Evolutionary conservation across 2,113 vertebrate species (phyloP), one percentile per base, ranked within the genome.

Genomic region (Nerophis ophidion): DNA sequence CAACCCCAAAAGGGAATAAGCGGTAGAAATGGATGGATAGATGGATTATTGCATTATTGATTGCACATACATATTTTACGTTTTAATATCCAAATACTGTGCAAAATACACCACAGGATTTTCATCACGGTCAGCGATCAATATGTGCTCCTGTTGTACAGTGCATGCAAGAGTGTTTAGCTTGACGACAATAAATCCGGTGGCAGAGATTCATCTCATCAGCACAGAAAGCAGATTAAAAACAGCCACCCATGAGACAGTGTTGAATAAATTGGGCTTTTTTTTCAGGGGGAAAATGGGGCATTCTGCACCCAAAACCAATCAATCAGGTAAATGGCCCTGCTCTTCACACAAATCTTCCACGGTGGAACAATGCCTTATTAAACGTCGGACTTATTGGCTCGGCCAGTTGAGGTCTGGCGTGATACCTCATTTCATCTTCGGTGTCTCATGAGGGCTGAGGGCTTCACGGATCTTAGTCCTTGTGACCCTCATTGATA

Each of bases 401-500:
- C 48, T 16, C 59, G 69, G 74, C 68, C 61, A 70, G 74, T 64
- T 19, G 49, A 76, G 57, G 74, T 84, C 75, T 65, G 82, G 70
- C 19, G 50, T 6, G 26, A 72, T 58, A 83, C 74, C 72, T 87
- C 75, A 81, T 88, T 84, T 69, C 56, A 71, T 76, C 76, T 71
- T 53, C 35, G 59, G 67, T 82, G 68, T 72, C 71, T 63, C 44
- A 45, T 60, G 81, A 26, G 77, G 62, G 58, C 19, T 15, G 58
- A 19, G 54, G 63, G 70, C 56, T 33, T 42, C 60, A 7, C n/a
- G 69, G 72, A 72, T 80, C 72, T 80, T 46, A 64, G 62, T 77
- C 61, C 71, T 64, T 47, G 78, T 53, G 57, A 65, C 61, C 65
- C 84, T 88, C 89, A 90, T 90, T 89, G 88, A 87, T 85, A 88